Evolutionary conservation across 2,888 invertebrate genomes (phyloP), one percentile per base, ranked within the genome.

Genomic region (Ophion costatus): DNA sequence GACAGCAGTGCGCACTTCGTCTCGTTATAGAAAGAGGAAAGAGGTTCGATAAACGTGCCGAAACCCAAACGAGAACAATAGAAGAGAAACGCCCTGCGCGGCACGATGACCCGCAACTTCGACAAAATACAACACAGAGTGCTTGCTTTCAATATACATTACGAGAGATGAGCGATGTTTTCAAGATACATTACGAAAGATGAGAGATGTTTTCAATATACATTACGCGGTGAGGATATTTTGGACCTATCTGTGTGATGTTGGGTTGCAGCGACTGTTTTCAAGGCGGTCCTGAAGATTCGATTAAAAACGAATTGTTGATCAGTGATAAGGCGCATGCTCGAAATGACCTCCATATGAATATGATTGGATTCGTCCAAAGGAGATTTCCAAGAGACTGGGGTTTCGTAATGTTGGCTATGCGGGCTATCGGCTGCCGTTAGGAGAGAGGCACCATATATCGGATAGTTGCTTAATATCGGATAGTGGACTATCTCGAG

Each of bases 11-110:
- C 17, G 4, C 51, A 14, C 17, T 45, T n/a, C 10, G 17, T 33
- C 20, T 38, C 71, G 33, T 51, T 17, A 51, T 17, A 51, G 24
- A 29, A 33, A 17, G 33, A n/a, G 45, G 33, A 74, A 74, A 42
- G 17, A 24, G 61, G 45, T 63, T 10, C 45, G 45, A 45, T 45
- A 38, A 57, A 61, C 61, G 61, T 22, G 74, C 45, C n/a, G 24
- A 74, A 61, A 63, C 17, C 20, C 5, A 45, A 74, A 61, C 42
- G 61, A 63, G 64, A 24, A 75, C 64, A 64, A 75, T 64, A 63
- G 20, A 51, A 51, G 51, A 29, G 45, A 45, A 64, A 75, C 74
- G 9, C 11, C 33, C 38, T 20, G 17, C 17, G 51, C 20, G n/a
- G 56, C 57, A 57, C 33, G 51, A 69, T 69, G 69, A 69, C 24